Conservation (phyloP, 2,888 invertebrate species). For the Eurytoma californica region DNA sequence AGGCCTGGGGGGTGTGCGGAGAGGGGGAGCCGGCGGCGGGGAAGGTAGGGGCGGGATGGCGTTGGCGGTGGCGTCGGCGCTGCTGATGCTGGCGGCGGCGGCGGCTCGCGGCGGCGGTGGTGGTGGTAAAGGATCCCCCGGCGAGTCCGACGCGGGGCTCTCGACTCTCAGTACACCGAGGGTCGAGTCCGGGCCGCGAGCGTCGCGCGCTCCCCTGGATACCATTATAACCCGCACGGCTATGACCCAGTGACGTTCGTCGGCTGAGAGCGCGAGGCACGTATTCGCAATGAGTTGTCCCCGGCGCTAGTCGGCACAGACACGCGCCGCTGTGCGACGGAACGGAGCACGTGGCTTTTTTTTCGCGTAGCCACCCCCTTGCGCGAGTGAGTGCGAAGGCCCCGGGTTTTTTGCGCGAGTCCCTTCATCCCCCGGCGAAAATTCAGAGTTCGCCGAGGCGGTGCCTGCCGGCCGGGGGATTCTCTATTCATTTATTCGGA, state of each 20-base stretch:
- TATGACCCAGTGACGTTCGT: neutral
- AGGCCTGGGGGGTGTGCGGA: neutral
- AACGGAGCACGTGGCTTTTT: neutral
- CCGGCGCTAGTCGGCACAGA: neutral
- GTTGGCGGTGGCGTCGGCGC: constrained; percentile 7
- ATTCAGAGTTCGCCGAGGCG: no score
- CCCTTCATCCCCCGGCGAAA: no score
- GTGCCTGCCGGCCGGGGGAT: no score
- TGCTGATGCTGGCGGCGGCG: constrained; percentile 1
- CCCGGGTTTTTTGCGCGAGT: no score
- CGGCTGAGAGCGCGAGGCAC: neutral
- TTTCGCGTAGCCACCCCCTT: no score
- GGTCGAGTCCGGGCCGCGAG: constrained; percentile 16
- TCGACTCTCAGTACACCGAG: constrained; percentile 32
- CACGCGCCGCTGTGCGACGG: neutral
- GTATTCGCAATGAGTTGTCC: no score
- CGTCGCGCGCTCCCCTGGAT: neutral
- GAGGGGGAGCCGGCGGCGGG: neutral
- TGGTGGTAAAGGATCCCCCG: constrained; percentile 17
- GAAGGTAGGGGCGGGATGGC: constrained; percentile 8
- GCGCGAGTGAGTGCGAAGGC: no score
- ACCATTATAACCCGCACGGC: no score
- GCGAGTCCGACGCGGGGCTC: constrained; percentile 14
- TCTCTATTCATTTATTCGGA: no score
- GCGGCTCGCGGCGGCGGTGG: constrained; percentile 6